These are phyloP conservation scores for Laodelphax striatellus DNA, from an alignment of 1,140 invertebrate genomes.

Conservation along the genomic window DNA sequence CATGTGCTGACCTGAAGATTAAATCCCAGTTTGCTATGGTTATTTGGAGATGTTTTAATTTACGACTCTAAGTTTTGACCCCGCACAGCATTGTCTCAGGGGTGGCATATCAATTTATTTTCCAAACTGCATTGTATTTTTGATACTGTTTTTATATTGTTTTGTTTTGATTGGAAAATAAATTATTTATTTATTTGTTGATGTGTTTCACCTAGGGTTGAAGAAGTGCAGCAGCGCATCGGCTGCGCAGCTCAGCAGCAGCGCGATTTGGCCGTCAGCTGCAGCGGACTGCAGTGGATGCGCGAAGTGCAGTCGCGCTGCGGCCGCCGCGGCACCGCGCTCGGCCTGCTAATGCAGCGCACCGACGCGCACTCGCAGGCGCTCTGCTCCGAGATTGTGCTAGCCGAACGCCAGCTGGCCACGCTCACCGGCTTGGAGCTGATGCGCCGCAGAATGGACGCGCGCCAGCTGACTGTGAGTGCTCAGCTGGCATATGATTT, in stretches of 20 bases:
- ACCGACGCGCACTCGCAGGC: neutral
- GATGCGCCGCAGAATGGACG: neutral
- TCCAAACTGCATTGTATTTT: too few relatives aligned
- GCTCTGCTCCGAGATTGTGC: neutral
- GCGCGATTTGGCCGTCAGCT: neutral
- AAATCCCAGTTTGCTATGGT: too few relatives aligned
- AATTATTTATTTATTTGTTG: too few relatives aligned
- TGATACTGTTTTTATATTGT: too few relatives aligned
- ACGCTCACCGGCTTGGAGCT: neutral
- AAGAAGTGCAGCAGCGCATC: neutral
- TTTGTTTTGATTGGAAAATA: too few relatives aligned
- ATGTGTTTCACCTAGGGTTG: too few relatives aligned
- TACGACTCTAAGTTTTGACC: too few relatives aligned
- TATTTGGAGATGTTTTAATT: too few relatives aligned
- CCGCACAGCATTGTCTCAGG: too few relatives aligned
- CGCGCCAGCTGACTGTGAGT: neutral
- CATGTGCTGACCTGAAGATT: too few relatives aligned
- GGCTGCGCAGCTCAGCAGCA: neutral
- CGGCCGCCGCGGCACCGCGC: neutral
- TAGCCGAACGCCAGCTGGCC: neutral
- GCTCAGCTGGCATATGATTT: too few relatives aligned
- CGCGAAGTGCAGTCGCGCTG: neutral
- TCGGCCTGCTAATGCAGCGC: neutral
- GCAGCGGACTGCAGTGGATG: neutral
- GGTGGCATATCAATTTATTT: too few relatives aligned